Evolutionary conservation across 2,888 invertebrate genomes (phyloP).

Genomic region (Crematogaster levior): DNA sequence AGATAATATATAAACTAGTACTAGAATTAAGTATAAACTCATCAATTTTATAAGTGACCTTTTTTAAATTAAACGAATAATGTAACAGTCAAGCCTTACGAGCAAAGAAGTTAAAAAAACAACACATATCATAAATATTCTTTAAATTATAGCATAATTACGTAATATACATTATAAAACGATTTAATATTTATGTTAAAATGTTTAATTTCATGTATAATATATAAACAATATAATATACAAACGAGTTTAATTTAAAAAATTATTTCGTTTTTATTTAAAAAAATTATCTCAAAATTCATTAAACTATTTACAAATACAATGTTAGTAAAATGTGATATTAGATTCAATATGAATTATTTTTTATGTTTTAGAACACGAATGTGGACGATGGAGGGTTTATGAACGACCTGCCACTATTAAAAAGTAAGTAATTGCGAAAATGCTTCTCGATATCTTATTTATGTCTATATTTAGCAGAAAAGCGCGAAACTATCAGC

Average conservation of each 20-base stretch:
- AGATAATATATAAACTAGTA: too few species aligned
- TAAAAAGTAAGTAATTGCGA: constrained; percentile 92
- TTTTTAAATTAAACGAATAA: too few species aligned
- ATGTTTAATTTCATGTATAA: neutral
- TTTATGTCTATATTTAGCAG: neutral
- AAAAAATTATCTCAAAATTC: neutral
- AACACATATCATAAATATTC: too few species aligned
- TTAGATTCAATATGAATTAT: constrained; percentile 15
- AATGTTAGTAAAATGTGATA: neutral
- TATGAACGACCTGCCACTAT: constrained; percentile 95
- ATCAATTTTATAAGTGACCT: neutral
- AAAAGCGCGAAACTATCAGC: neutral
- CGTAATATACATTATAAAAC: neutral
- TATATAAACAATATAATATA: too few species aligned
- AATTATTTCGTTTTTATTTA: neutral
- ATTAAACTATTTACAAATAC: neutral
- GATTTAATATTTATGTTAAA: neutral
- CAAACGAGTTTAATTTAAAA: neutral
- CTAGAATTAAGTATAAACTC: neutral
- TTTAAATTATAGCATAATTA: neutral
- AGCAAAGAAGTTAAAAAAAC: too few species aligned
- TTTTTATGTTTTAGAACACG: constrained; percentile 88
- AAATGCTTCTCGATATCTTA: neutral
- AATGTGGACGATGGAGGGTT: constrained; percentile 96
- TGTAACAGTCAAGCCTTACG: too few species aligned